Evolutionary conservation across 2,888 invertebrate genomes (phyloP), one percentile per base, ranked within the genome.

Genomic region (Branchellion lobata): DNA sequence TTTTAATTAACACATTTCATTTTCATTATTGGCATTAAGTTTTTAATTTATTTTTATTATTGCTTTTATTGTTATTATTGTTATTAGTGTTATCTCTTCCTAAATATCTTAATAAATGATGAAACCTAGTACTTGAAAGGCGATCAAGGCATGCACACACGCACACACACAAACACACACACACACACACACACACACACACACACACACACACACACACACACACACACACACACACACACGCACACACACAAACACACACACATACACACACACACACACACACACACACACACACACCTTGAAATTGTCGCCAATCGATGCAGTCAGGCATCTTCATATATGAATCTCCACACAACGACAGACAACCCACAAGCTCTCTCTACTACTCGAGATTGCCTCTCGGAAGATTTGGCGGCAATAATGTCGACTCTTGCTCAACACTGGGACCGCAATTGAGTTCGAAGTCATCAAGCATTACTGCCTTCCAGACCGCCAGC

Each of bases 51-150:
- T 21, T 65, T 5, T 40, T 40, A 65, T 65, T 65, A 21, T 8
- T 65, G n/a, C 8, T 27, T 11, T 65, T 8, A 65, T 65, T 65
- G 65, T 27, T 65, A 27, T 8, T 40, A 40, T 14, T 40, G 40
- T 14, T 27, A 24, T 27, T 65, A 65, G 3, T 24, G 65, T 65
- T 27, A 27, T 65, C 18, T 65, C 65, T 65, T 29, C 53, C 33
- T 31, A 72, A 72, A 72, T 72, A 34, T 34, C 5, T 72, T 72
- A 34, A 21, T 34, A 72, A 29, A 72, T 72, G n/a, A 72, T 27
- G 8, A 29, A 72, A 27, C n/a, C 21, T 5, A 40, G 71, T 8
- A 27, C 21, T 71, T 1, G 3, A 40, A 40, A 14, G 5, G 40
- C 14, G 40, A 40, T 8, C 40, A 11, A 11, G 5, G 21, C 65